Percentiles rank a stretch among this genome's conserved stretches.
Conservation (phyloP, 2,888 invertebrate species). For the Polyommatus icarus region DNA sequence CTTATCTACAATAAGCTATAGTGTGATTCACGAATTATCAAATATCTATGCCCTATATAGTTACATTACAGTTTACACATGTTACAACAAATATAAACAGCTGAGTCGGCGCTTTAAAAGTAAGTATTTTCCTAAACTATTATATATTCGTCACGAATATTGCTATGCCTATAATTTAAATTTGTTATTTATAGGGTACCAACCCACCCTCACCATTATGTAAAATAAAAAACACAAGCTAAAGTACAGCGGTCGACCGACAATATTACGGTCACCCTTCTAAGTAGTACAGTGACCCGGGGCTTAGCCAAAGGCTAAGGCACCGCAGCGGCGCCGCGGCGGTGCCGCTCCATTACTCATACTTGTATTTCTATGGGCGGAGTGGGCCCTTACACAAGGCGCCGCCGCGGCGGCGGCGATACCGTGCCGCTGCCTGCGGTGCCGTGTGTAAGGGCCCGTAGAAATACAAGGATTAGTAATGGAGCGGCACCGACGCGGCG, state of each 20-base stretch:
- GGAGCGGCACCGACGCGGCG: too few species aligned
- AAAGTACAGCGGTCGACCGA: background rate
- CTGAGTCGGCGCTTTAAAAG: conserved; percentile 33
- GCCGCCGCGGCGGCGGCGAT: too few species aligned
- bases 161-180: conserved; percentile 50
- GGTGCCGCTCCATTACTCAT: too few species aligned
- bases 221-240: conserved; percentile 32
- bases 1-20: conserved; percentile 57
- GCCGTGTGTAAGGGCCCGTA: too few species aligned
- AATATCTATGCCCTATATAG: conserved; percentile 42
- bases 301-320: background rate
- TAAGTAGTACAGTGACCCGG: background rate
- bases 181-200: conserved; percentile 31
- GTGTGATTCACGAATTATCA: conserved; percentile 41
- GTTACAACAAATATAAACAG: conserved; percentile 49
- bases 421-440: too few species aligned
- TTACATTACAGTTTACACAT: conserved; percentile 50
- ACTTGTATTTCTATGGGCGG: too few species aligned
- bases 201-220: conserved; percentile 62
- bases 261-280: background rate
- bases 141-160: conserved; percentile 43
- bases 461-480: too few species aligned
- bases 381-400: too few species aligned
- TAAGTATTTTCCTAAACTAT: conserved; percentile 42
- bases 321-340: too few species aligned